Conservation (phyloP, 2,888 invertebrate genomes). For the Nomada ferruginata region DNA sequence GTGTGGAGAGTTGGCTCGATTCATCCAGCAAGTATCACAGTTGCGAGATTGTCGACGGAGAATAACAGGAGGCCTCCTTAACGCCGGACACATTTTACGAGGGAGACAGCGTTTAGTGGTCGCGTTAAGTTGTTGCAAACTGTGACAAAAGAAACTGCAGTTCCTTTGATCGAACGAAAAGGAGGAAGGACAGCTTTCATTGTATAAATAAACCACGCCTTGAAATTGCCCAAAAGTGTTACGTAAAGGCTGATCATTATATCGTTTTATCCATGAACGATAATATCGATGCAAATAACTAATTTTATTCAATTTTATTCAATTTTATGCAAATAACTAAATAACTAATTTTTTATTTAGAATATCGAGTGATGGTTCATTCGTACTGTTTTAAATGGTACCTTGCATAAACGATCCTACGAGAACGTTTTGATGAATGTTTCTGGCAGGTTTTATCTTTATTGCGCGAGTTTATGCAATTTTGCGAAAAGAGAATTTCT, state of each 20-base stretch:
- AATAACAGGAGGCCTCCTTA: conserved; percentile 80
- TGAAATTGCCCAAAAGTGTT: neutral
- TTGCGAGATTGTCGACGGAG: conserved; percentile 90
- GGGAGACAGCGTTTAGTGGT: conserved; percentile 46
- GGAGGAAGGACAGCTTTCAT: neutral
- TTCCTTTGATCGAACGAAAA: neutral
- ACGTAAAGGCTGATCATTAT: neutral
- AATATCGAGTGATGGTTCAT: no score
- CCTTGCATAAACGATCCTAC: no score
- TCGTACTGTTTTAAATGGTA: no score
- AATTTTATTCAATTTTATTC: no score
- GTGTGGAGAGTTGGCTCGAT: conserved; percentile 90
- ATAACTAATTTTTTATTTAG: neutral
- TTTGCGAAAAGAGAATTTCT: neutral
- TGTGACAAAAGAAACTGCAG: conserved; percentile 33
- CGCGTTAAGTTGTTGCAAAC: conserved; percentile 24
- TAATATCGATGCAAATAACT: neutral
- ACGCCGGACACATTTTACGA: conserved; percentile 52
- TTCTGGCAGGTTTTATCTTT: neutral
- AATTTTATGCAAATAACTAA: no score
- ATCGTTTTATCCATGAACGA: neutral
- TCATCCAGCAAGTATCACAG: conserved; percentile 91
- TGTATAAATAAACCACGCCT: neutral
- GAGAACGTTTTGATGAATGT: neutral
- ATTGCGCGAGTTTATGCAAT: neutral